phyloP scores from a whole-genome alignment of 1,140 invertebrate genomes.

The Pseudomyrmex flavicornis region DNA sequence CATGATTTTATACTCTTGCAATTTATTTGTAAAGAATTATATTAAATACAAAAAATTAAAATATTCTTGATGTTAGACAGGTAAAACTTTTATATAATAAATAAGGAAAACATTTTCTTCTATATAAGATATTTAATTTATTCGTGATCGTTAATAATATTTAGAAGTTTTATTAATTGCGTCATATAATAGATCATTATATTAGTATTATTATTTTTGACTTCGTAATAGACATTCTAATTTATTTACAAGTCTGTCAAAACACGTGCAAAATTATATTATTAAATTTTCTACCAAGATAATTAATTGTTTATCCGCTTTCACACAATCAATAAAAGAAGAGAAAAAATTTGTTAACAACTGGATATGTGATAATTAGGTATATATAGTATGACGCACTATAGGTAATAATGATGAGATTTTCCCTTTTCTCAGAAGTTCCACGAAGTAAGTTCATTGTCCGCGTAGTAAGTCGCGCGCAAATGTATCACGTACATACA shows the following conservation, averaged over 20 bases:
- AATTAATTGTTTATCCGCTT: background rate
- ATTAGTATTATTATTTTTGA: too few species aligned
- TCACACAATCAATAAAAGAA: background rate
- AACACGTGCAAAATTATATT: too few species aligned
- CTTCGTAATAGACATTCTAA: too few species aligned
- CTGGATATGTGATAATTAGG: background rate
- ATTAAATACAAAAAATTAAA: background rate
- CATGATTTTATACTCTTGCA: background rate
- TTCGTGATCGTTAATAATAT: too few species aligned
- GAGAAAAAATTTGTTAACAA: conserved; percentile 14
- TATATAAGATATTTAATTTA: background rate
- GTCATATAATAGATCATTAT: too few species aligned
- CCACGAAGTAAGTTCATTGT: conserved; percentile 37
- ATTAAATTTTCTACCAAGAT: background rate
- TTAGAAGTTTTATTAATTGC: too few species aligned
- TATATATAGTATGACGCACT: background rate
- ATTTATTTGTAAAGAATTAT: background rate
- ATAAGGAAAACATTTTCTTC: background rate
- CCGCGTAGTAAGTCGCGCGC: background rate
- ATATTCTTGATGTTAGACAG: background rate
- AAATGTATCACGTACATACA: background rate
- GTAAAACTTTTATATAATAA: background rate
- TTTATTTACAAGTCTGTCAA: too few species aligned
- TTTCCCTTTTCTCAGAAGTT: conserved; percentile 37
- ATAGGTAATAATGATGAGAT: conserved; percentile 15